Conservation (phyloP, 2,888 invertebrate genomes). For the Patella ulyssiponensis region DNA sequence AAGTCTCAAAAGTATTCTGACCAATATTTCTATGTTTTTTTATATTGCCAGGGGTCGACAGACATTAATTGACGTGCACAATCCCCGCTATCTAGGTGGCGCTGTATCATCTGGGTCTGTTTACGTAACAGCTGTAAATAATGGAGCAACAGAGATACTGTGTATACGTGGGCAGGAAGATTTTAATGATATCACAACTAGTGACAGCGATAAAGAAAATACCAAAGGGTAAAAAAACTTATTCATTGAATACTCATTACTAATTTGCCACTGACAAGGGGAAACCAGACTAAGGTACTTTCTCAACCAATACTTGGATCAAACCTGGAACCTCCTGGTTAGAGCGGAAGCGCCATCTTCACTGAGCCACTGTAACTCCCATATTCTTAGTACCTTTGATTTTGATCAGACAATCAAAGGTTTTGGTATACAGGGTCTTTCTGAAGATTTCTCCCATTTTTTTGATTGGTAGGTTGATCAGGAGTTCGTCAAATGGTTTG, state of each 20-base stretch:
- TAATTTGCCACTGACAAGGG: background rate
- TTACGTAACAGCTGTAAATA: constrained; percentile 62
- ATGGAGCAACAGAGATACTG: constrained; percentile 60
- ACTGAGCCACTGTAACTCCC: too few species aligned
- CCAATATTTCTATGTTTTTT: constrained; percentile 12
- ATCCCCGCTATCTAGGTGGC: constrained; percentile 65
- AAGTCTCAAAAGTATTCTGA: too few species aligned
- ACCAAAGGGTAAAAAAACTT: constrained; percentile 13
- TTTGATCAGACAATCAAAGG: too few species aligned
- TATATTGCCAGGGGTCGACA: constrained; percentile 51
- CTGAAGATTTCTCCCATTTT: too few species aligned
- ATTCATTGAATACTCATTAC: background rate
- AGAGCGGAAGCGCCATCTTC: too few species aligned
- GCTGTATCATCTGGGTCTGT: constrained; percentile 63
- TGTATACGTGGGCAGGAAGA: constrained; percentile 61
- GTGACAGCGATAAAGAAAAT: constrained; percentile 34
- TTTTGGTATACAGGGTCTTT: too few species aligned
- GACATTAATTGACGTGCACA: constrained; percentile 60
- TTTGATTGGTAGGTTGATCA: too few species aligned
- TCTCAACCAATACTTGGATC: background rate
- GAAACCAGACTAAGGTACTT: background rate
- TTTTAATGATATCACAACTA: constrained; percentile 35
- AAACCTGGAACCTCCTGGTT: background rate
- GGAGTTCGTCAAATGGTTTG: too few species aligned
- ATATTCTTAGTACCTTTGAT: too few species aligned